Evolutionary conservation across 2,113 vertebrate species (phyloP).

Genomic region (Scomber colias): DNA sequence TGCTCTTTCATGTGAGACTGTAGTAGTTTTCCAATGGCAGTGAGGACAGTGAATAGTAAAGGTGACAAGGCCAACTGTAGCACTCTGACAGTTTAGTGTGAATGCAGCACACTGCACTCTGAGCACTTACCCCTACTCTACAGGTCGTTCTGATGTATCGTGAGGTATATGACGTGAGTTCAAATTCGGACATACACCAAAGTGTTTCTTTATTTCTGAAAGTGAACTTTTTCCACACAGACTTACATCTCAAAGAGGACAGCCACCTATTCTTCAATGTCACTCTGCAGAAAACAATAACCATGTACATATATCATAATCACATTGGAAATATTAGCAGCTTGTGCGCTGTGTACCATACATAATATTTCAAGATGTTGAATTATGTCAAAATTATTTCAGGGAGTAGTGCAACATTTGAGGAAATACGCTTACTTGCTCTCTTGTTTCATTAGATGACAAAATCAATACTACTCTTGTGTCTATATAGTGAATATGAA

Average conservation of each 20-base stretch:
- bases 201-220: no score
- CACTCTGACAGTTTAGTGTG: neutral
- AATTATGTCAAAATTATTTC: no score
- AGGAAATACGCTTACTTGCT: neutral
- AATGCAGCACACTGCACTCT: slow-evolving; percentile 3
- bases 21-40: slow-evolving; percentile 33
- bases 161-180: neutral
- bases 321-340: neutral
- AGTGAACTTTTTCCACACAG: neutral
- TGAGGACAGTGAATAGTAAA: slow-evolving; percentile 4
- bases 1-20: slow-evolving; percentile 30
- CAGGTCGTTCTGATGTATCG: neutral
- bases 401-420: neutral
- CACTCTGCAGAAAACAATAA: no score
- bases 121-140: neutral
- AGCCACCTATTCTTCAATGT: no score
- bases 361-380: no score
- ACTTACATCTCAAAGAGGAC: no score
- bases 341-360: no score
- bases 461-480: no score
- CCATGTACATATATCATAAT: neutral
- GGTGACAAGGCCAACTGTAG: neutral
- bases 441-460: neutral
- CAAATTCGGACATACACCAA: no score
- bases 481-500: neutral